These are phyloP conservation scores for Orthonyx spaldingii DNA, from an alignment of 2,113 vertebrate genomes.

Conservation along the genomic window DNA sequence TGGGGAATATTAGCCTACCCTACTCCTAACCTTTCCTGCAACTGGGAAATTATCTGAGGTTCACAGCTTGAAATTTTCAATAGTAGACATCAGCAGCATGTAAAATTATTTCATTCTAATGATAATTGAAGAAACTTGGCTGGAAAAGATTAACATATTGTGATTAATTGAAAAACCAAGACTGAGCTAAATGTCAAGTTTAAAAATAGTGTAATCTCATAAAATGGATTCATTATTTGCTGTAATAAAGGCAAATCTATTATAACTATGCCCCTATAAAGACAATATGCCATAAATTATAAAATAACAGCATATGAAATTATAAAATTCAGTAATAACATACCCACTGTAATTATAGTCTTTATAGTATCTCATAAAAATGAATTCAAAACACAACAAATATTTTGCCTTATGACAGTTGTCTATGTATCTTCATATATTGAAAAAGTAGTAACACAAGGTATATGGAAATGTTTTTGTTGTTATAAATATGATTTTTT, in stretches of 20 bases:
- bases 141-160: neutral
- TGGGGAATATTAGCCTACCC: neutral
- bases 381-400: neutral
- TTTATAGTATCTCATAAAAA: neutral
- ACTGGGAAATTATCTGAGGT: neutral
- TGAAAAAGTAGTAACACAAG: neutral
- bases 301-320: neutral
- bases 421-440: neutral
- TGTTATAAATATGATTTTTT: neutral
- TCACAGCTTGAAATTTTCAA: neutral
- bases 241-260: neutral
- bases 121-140: neutral
- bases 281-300: neutral
- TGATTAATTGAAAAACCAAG: constrained; percentile 21
- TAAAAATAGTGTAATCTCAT: neutral
- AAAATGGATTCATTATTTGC: neutral
- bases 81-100: neutral
- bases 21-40: neutral
- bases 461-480: neutral
- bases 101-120: neutral
- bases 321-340: neutral
- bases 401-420: neutral
- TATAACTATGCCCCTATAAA: neutral
- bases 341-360: neutral
- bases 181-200: neutral